Evolutionary conservation across 2,113 vertebrate species (phyloP).

Genomic region (Quiscalus mexicanus): DNA sequence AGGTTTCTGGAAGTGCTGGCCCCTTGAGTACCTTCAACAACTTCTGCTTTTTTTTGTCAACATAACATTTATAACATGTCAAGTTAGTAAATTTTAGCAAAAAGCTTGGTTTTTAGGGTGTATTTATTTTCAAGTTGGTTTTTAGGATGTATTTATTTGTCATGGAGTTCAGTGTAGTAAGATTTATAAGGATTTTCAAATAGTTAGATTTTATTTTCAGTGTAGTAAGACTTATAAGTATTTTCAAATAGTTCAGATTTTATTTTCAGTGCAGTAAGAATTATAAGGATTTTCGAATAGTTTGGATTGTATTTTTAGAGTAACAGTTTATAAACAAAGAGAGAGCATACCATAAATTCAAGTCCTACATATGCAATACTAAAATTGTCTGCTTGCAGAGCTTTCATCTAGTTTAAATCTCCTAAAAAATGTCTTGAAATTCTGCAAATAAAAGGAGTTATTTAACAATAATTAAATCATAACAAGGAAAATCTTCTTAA

Average conservation of each 20-base stretch:
- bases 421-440: background rate
- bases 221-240: background rate
- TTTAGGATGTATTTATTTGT: background rate
- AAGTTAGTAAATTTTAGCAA: background rate
- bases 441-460: background rate
- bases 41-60: background rate
- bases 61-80: rapidly evolving
- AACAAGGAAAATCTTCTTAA: background rate
- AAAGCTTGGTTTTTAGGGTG: background rate
- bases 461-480: background rate
- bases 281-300: background rate
- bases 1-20: background rate
- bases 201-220: background rate
- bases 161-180: background rate
- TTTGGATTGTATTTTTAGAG: background rate
- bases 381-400: background rate
- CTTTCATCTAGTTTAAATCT: background rate
- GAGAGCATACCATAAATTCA: background rate
- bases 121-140: background rate
- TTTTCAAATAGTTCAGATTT: background rate
- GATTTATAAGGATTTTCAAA: background rate
- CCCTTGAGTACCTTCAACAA: background rate
- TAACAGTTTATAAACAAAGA: background rate
- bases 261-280: background rate
- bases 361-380: background rate